Conservation (phyloP, 1,140 invertebrate species). For the Diorhabda elongata region DNA sequence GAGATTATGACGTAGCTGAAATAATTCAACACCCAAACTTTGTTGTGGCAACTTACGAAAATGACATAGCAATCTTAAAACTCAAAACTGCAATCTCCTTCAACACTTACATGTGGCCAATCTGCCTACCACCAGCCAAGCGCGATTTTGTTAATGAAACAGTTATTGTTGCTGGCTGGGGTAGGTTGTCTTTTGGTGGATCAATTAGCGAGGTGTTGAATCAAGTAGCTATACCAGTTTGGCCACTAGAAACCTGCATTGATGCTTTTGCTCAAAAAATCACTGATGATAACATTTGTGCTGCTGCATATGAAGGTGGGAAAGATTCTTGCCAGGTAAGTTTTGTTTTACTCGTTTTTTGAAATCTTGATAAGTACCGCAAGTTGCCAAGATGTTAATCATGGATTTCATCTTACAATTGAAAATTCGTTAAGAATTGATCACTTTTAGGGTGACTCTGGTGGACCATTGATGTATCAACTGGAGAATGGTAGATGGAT, state of each 20-base stretch:
- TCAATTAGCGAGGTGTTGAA: conserved; percentile 64
- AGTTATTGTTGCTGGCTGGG: conserved; percentile 74
- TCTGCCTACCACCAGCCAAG: conserved; percentile 71
- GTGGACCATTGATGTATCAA: conserved; percentile 73
- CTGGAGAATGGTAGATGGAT: conserved; percentile 68
- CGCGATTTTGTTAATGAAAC: conserved; percentile 59
- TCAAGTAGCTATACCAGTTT: conserved; percentile 76
- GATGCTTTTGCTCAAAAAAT: conserved; percentile 60
- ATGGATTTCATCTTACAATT: no score
- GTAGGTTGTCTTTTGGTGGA: conserved; percentile 59
- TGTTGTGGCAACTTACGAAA: conserved; percentile 60
- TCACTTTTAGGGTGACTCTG: conserved; percentile 68
- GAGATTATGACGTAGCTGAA: conserved; percentile 61
- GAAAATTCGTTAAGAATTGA: no score
- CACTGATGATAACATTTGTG: conserved; percentile 65
- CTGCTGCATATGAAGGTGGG: conserved; percentile 65
- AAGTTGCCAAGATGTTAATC: no score
- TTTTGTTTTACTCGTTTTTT: background rate
- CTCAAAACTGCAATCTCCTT: conserved; percentile 64
- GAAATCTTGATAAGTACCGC: no score
- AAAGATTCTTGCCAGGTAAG: conserved; percentile 75
- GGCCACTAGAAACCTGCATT: conserved; percentile 67
- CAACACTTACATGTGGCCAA: conserved; percentile 76
- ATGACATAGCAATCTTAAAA: conserved; percentile 79
- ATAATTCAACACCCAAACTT: conserved; percentile 63